phyloP scores from a whole-genome alignment of 2,888 invertebrate species.

The Taphrorychus bicolor region DNA sequence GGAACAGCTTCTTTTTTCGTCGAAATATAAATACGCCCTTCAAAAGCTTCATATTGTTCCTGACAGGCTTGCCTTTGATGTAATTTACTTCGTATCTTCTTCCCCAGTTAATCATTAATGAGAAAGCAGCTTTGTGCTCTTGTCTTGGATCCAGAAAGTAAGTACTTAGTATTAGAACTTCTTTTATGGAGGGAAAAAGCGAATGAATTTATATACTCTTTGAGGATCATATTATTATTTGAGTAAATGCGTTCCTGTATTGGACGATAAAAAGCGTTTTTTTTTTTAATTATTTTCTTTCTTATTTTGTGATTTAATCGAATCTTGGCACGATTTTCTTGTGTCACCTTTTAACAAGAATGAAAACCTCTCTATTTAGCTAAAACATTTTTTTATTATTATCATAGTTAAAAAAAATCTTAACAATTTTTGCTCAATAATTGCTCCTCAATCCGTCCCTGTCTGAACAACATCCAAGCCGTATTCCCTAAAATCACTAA shows the following conservation, averaged over 20 bases:
- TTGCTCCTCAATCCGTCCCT: constrained; percentile 13
- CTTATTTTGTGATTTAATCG: too few relatives aligned
- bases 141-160: constrained; percentile 22
- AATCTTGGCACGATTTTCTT: too few relatives aligned
- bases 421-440: background rate
- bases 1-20: constrained; percentile 42
- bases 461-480: constrained; percentile 26
- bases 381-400: too few relatives aligned
- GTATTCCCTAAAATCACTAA: constrained; percentile 57
- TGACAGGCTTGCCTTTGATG: constrained; percentile 58
- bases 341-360: too few relatives aligned
- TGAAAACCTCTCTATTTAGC: too few relatives aligned
- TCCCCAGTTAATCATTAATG: constrained; percentile 60
- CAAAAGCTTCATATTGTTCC: constrained; percentile 58
- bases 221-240: background rate
- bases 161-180: constrained; percentile 24
- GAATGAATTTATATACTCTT: background rate
- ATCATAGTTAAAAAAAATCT: too few relatives aligned
- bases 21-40: constrained; percentile 49
- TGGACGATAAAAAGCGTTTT: too few relatives aligned
- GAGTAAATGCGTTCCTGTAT: too few relatives aligned
- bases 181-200: background rate
- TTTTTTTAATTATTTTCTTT: too few relatives aligned
- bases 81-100: constrained; percentile 51
- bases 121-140: constrained; percentile 52